Evolutionary conservation across 2,113 vertebrate species (phyloP), one percentile per base, ranked within the genome.

Genomic region (Drymodes brunneopygia): DNA sequence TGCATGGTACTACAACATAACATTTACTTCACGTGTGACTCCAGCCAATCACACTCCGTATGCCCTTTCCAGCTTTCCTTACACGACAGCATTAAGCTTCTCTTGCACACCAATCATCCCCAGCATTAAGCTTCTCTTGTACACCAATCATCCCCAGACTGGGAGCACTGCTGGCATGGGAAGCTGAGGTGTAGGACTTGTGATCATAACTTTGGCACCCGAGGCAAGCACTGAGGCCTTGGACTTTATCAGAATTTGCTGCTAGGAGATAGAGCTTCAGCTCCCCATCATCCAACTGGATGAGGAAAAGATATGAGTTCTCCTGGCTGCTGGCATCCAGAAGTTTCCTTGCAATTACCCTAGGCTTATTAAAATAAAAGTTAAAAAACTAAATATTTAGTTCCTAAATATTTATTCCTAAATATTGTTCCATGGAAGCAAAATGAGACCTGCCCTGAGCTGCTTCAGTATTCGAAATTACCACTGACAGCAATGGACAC

Each of bases 1-100:
- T 20, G 5, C 0, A 1, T 13, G 2, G 6, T 62, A 40, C 24
- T 69, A 51, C 27, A 72, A 44, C 15, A 71, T 6, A 3, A 29
- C 29, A 47, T 54, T 71, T 69, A 65, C n/a, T 81, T 81, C 56
- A 50, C 10, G 29, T 10, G 8, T 21, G 19, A 54, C 51, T 82
- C 8, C 44, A 70, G 35, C 5, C 44, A 54, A 44, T 38, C 65
- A 51, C 3, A 4, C 54, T 51, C n/a, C 64, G 40, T 31, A 12
- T 3, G 18, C 4, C n/a, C 24, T 31, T 60, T 36, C 33, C 42
- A 29, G 29, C 7, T 60, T 88, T n/a, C 33, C 38, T 72, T 60
- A 11, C 38, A 51, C 29, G 44, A 72, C 2, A 22, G 66, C 14
- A 40, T n/a, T n/a, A n/a, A n/a, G n/a, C n/a, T n/a, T n/a, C n/a